Conservation (phyloP, 2,113 vertebrate genomes). For the Grantiella picta region DNA sequence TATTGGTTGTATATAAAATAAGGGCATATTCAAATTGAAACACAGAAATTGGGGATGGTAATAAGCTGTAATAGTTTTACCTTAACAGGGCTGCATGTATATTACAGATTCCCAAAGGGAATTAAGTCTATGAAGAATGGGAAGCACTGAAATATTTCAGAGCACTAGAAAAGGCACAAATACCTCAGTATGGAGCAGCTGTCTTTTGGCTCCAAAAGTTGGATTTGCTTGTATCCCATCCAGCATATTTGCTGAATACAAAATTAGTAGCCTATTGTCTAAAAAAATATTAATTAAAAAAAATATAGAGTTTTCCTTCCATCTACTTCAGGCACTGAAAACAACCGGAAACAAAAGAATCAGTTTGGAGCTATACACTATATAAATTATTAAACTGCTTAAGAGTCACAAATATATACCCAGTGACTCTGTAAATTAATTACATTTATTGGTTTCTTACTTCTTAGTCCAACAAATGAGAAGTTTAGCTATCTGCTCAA, state of each 20-base stretch:
- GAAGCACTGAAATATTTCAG: background rate
- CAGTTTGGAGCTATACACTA: background rate
- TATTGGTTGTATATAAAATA: background rate
- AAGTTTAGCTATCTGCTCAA: background rate
- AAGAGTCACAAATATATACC: background rate
- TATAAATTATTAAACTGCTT: background rate
- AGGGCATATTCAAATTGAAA: background rate
- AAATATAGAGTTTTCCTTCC: background rate
- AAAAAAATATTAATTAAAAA: background rate
- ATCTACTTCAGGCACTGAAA: background rate
- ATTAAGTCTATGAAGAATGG: background rate
- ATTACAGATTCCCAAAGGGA: background rate
- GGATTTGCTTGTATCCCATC: background rate
- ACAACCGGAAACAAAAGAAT: background rate
- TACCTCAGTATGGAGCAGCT: background rate
- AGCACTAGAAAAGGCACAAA: background rate
- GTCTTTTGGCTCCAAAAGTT: background rate
- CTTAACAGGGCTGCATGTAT: background rate
- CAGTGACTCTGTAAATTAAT: background rate
- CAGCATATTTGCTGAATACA: background rate
- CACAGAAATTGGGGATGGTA: background rate
- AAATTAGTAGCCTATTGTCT: background rate
- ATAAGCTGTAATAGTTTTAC: constrained; percentile 14
- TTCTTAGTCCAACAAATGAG: background rate
- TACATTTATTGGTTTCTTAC: background rate